Evolutionary conservation across 2,797 vertebrate species (phyloP).

Genomic region (Paguma larvata): DNA sequence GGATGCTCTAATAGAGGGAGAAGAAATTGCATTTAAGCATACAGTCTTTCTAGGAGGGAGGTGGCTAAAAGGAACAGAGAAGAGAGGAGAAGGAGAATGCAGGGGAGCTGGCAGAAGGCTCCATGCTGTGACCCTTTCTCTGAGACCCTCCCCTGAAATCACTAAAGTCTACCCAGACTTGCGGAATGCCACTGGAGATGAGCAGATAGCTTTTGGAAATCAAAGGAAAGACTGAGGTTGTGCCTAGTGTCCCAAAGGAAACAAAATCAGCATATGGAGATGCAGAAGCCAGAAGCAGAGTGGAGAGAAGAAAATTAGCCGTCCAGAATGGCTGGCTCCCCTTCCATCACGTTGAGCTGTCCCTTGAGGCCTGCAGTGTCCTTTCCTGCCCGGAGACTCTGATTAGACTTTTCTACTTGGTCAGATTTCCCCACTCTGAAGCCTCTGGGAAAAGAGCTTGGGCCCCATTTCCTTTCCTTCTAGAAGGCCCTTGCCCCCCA

Average conservation of each 20-base stretch:
- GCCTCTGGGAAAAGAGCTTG: not conserved
- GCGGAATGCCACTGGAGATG: not conserved
- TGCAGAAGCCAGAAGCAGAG: constrained; percentile 44
- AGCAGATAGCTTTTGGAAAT: constrained; percentile 45
- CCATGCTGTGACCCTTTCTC: not conserved
- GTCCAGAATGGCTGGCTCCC: not conserved
- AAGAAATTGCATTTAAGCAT: constrained; percentile 31
- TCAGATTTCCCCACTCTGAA: constrained; percentile 11
- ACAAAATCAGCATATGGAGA: not conserved
- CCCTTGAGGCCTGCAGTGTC: not conserved
- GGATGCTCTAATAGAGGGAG: constrained; percentile 22
- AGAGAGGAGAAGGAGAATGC: not conserved
- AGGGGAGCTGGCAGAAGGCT: not conserved
- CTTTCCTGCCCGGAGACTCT: not conserved
- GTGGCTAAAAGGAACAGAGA: not conserved
- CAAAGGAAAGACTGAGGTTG: constrained; percentile 17
- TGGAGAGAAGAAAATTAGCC: not conserved
- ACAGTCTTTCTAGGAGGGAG: not conserved
- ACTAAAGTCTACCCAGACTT: not conserved
- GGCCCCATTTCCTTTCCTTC: not conserved
- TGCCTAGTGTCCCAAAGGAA: not conserved
- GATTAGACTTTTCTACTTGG: not conserved
- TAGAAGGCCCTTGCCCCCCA: not conserved
- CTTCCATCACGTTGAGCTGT: not conserved
- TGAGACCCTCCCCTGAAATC: not conserved